These are phyloP conservation scores for Ecdyonurus torrentis DNA, from an alignment of 2,888 invertebrate species.

Conservation along the genomic window DNA sequence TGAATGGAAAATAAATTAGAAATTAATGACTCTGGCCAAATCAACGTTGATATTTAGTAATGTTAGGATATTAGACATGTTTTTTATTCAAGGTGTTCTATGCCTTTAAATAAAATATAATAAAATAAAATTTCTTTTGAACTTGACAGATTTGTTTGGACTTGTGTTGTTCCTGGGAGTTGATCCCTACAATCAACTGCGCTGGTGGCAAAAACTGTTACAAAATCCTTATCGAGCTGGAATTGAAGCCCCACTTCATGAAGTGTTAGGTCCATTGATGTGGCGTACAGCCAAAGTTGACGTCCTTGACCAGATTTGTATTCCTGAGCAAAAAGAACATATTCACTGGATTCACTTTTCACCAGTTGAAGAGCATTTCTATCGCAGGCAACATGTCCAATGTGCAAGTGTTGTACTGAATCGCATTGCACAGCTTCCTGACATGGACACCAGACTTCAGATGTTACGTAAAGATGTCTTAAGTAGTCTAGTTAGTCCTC, in stretches of 20 bases:
- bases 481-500: slow-evolving; percentile 35
- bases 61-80: too few species aligned
- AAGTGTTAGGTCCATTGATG: slow-evolving; percentile 36
- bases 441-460: slow-evolving; percentile 21
- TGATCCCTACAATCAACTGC: slow-evolving; percentile 33
- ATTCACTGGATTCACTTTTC: slow-evolving; percentile 44
- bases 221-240: slow-evolving; percentile 33
- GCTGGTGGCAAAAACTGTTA: slow-evolving; percentile 35
- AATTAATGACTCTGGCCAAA: too few species aligned
- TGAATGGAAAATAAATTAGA: too few species aligned
- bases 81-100: too few species aligned
- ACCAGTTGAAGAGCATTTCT: slow-evolving; percentile 57
- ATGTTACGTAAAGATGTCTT: not conserved
- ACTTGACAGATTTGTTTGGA: slow-evolving; percentile 37
- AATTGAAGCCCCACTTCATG: slow-evolving; percentile 28
- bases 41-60: too few species aligned
- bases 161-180: slow-evolving; percentile 40
- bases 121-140: too few species aligned
- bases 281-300: slow-evolving; percentile 54
- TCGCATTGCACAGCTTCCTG: slow-evolving; percentile 27
- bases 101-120: too few species aligned
- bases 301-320: slow-evolving; percentile 43
- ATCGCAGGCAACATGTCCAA: slow-evolving; percentile 39
- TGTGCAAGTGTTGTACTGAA: slow-evolving; percentile 31
- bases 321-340: slow-evolving; percentile 42